Evolutionary conservation across 2,113 vertebrate genomes (phyloP).

Genomic region (Xiphophorus couchianus): DNA sequence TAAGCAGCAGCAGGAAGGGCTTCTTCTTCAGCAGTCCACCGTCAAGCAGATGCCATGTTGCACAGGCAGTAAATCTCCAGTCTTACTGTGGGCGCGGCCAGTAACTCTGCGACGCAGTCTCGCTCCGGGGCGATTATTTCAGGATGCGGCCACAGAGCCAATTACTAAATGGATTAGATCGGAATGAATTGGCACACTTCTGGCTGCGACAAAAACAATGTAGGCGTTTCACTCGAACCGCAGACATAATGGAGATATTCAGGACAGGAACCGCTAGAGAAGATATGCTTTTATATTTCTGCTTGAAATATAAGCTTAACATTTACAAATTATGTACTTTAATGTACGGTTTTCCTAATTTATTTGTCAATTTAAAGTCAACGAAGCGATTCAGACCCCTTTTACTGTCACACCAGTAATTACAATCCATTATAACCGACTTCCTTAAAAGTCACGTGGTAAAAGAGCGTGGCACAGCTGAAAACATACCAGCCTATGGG

Average conservation of each 20-base stretch:
- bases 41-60: constrained; percentile 18
- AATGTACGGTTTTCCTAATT: too few relatives aligned
- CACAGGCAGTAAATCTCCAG: constrained; percentile 59
- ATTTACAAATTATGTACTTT: too few relatives aligned
- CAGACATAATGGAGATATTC: constrained; percentile 6
- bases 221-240: constrained; percentile 17
- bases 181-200: constrained; percentile 21
- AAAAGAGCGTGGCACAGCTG: too few relatives aligned
- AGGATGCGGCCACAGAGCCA: constrained; percentile 58
- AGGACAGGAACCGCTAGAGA: neutral
- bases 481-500: too few relatives aligned
- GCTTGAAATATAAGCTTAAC: too few relatives aligned
- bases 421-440: too few relatives aligned
- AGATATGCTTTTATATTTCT: neutral
- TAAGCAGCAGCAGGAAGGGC: neutral
- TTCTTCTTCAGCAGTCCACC: neutral
- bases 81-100: constrained; percentile 45
- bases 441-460: too few relatives aligned
- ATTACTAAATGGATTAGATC: constrained; percentile 74
- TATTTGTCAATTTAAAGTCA: too few relatives aligned
- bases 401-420: too few relatives aligned
- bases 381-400: too few relatives aligned
- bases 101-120: constrained; percentile 27
- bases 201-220: constrained; percentile 26
- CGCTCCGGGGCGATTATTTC: constrained; percentile 31